A percentile compares a stretch with the other conserved stretches of the same genome.
phyloP scores from a whole-genome alignment of 2,113 vertebrate species.

The Oophaga pumilio region DNA sequence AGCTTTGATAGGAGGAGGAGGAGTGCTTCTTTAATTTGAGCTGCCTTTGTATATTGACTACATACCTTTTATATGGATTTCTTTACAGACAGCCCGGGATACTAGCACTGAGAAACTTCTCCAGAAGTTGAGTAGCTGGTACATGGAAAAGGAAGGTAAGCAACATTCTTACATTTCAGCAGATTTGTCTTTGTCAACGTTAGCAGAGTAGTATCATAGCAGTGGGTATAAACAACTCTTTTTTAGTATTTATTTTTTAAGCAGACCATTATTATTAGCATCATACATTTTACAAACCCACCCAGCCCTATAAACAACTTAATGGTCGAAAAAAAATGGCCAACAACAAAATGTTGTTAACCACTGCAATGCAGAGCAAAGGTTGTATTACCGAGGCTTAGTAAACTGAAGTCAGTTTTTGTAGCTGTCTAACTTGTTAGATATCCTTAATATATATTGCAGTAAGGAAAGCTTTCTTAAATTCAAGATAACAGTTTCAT shows the following conservation, averaged over 20 bases:
- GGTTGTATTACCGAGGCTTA: not conserved
- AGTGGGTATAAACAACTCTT: not conserved
- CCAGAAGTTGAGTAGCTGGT: conserved; percentile 90
- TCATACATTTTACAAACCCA: too few species aligned
- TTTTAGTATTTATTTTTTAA: too few species aligned
- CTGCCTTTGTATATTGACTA: not conserved
- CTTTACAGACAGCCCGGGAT: conserved; percentile 85
- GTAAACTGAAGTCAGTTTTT: not conserved
- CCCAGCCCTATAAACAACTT: too few species aligned
- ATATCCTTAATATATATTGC: too few species aligned
- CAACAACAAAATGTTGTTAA: too few species aligned
- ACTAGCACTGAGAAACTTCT: conserved; percentile 93
- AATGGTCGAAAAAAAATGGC: too few species aligned
- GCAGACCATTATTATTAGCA: too few species aligned
- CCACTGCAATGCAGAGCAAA: too few species aligned
- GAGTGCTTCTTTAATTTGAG: not conserved
- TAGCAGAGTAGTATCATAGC: too few species aligned
- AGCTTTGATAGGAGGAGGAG: too few species aligned
- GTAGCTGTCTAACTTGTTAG: not conserved
- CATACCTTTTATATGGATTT: not conserved
- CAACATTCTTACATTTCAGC: not conserved
- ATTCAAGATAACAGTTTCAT: not conserved
- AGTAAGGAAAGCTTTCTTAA: too few species aligned
- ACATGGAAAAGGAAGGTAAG: conserved; percentile 95
- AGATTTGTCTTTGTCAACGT: not conserved